Percentiles rank a stretch among this genome's conserved stretches.
These are phyloP conservation scores for Drosophila orosa DNA, from an alignment of 1,140 invertebrate genomes.

Conservation along the genomic window DNA sequence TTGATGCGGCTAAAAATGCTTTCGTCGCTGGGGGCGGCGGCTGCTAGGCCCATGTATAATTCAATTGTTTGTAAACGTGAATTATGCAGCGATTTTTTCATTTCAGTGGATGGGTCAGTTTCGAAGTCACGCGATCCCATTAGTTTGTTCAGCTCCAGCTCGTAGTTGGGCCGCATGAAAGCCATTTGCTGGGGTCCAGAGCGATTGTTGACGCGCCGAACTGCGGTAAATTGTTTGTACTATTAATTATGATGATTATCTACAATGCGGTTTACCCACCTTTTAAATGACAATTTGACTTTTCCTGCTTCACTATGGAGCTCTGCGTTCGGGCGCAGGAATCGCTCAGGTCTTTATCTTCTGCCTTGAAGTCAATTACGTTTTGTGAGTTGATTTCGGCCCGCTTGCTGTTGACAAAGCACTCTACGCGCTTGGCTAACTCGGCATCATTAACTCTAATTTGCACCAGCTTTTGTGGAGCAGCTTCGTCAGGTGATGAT, in stretches of 20 bases:
- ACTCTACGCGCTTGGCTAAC: slow-evolving; percentile 86
- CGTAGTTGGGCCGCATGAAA: slow-evolving; percentile 80
- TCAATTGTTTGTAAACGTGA: slow-evolving; percentile 56
- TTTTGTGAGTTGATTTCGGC: slow-evolving; percentile 88
- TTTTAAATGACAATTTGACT: slow-evolving; percentile 89
- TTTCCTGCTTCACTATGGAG: slow-evolving; percentile 87
- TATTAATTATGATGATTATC: neutral
- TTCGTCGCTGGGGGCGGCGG: slow-evolving; percentile 84
- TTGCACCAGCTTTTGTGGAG: slow-evolving; percentile 85
- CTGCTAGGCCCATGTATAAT: slow-evolving; percentile 51
- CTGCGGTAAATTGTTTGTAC: slow-evolving; percentile 48
- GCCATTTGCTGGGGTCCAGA: slow-evolving; percentile 86
- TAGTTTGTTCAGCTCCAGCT: slow-evolving; percentile 66
- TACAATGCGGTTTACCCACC: slow-evolving; percentile 84
- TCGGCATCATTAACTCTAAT: slow-evolving; percentile 86
- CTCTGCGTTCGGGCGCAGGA: slow-evolving; percentile 89
- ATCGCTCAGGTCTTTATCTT: slow-evolving; percentile 57
- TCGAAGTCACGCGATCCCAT: slow-evolving; percentile 86
- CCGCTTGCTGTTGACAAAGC: slow-evolving; percentile 87
- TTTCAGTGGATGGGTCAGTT: slow-evolving; percentile 4
- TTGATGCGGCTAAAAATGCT: slow-evolving; percentile 88
- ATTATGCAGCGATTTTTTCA: slow-evolving; percentile 18
- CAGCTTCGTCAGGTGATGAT: slow-evolving; percentile 68
- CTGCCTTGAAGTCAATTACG: slow-evolving; percentile 87
- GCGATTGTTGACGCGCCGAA: slow-evolving; percentile 86